Percentiles rank a stretch among this genome's conserved stretches.
phyloP scores from a whole-genome alignment of 2,797 vertebrate species.

The Pangasius sanitwongsei region DNA sequence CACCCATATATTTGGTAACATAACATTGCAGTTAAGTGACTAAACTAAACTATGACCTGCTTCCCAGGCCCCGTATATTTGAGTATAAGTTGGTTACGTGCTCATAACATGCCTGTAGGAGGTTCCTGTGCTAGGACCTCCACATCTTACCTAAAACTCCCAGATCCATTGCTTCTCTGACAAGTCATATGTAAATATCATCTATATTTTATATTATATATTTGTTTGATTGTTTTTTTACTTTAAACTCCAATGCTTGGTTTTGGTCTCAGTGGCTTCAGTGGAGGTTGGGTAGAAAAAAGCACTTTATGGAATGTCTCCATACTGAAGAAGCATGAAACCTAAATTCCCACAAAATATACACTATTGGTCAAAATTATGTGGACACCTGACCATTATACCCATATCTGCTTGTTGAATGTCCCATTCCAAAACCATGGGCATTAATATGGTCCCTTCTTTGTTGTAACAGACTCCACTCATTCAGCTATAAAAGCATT shows the following conservation, averaged over 20 bases:
- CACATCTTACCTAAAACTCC: background rate
- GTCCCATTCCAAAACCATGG: too few species aligned
- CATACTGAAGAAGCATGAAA: constrained; percentile 2
- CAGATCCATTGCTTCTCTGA: background rate
- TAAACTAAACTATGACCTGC: background rate
- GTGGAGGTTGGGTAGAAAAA: background rate
- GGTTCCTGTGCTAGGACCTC: too few species aligned
- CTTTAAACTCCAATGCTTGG: too few species aligned
- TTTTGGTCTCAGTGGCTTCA: background rate
- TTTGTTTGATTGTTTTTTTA: too few species aligned
- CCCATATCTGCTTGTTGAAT: background rate
- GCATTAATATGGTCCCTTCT: background rate
- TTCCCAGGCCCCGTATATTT: background rate
- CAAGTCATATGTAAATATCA: too few species aligned
- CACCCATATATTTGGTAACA: background rate
- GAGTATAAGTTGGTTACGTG: background rate
- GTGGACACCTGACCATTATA: background rate
- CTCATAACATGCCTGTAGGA: background rate
- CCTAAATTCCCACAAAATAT: background rate
- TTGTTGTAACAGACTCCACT: background rate
- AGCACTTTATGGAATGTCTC: background rate
- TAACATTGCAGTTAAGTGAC: background rate
- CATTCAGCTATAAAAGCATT: background rate
- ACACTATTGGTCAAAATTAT: background rate
- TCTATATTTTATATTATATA: too few species aligned